Percentiles rank a stretch among this genome's conserved stretches.
Evolutionary conservation across 1,140 invertebrate species (phyloP).

Genomic region (Olivierus martensii): DNA sequence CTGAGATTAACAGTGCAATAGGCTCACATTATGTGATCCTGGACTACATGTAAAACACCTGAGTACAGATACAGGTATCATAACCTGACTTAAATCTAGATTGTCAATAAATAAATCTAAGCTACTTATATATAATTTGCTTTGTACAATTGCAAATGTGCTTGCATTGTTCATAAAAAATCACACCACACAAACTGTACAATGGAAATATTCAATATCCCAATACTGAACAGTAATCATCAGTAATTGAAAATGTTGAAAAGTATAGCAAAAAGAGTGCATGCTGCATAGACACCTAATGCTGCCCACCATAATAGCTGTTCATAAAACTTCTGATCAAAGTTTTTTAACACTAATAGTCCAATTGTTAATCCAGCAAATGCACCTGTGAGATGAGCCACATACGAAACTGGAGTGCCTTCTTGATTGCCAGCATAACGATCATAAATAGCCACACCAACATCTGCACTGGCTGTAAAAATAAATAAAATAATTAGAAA

Average conservation of each 20-base stretch:
- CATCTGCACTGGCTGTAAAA: slow-evolving; percentile 49
- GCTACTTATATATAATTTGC: too few relatives aligned
- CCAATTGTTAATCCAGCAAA: slow-evolving; percentile 85
- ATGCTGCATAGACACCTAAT: slow-evolving; percentile 39
- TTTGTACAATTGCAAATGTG: too few relatives aligned
- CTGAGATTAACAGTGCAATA: too few relatives aligned
- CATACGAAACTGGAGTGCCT: slow-evolving; percentile 52
- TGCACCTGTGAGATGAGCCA: slow-evolving; percentile 75
- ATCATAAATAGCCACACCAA: slow-evolving; percentile 66
- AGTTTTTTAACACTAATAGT: slow-evolving; percentile 73
- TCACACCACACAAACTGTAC: too few relatives aligned
- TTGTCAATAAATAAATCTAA: too few relatives aligned
- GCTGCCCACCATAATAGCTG: slow-evolving; percentile 67
- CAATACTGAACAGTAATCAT: slow-evolving; percentile 31
- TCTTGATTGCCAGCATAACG: slow-evolving; percentile 44
- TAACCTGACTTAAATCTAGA: too few relatives aligned
- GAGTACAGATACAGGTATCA: too few relatives aligned
- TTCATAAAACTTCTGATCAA: slow-evolving; percentile 74
- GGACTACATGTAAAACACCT: too few relatives aligned
- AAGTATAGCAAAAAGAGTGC: slow-evolving; percentile 58
- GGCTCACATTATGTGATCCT: too few relatives aligned
- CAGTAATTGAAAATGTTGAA: slow-evolving; percentile 52
- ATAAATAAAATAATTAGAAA: slow-evolving; percentile 44
- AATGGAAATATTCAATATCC: too few relatives aligned
- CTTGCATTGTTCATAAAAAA: too few relatives aligned